Conservation (phyloP, 2,888 invertebrate genomes). For the Argyra leucocephala region DNA sequence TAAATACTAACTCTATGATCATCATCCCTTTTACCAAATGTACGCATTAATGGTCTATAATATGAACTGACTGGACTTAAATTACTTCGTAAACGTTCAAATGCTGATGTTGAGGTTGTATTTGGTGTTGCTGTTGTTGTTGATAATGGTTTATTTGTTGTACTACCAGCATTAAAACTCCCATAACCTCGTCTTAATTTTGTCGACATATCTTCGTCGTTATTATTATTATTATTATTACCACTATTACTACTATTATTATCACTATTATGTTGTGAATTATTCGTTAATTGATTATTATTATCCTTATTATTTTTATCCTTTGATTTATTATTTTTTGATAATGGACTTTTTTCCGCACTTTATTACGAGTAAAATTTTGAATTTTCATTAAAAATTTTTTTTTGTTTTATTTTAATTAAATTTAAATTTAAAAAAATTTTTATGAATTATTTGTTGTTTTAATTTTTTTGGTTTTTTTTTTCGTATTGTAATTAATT, state of each 20-base stretch:
- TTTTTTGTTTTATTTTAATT: no score
- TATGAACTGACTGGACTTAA: constrained; percentile 41
- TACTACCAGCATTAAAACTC: constrained; percentile 23
- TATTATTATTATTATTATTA: constrained; percentile 33
- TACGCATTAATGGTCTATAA: constrained; percentile 41
- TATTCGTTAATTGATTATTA: constrained; percentile 12
- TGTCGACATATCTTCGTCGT: constrained; percentile 14
- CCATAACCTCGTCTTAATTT: constrained; percentile 28
- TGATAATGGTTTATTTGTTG: constrained; percentile 23
- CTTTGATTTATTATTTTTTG: constrained; percentile 23
- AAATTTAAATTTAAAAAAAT: background rate
- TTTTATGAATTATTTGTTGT: background rate
- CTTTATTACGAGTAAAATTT: no score
- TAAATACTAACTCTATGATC: constrained; percentile 39
- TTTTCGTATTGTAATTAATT: background rate
- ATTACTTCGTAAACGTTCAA: constrained; percentile 41
- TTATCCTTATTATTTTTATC: constrained; percentile 16
- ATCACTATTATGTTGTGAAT: constrained; percentile 21
- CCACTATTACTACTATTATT: constrained; percentile 35
- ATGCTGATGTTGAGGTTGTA: constrained; percentile 36
- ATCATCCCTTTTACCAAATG: constrained; percentile 34
- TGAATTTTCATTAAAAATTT: no score
- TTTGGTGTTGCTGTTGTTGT: constrained; percentile 36
- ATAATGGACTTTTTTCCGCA: constrained; percentile 27
- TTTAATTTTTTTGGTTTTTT: background rate